Percentiles rank a stretch among this genome's conserved stretches.
Evolutionary conservation across 2,797 vertebrate genomes (phyloP).

Genomic region (Notamacropus eugenii): DNA sequence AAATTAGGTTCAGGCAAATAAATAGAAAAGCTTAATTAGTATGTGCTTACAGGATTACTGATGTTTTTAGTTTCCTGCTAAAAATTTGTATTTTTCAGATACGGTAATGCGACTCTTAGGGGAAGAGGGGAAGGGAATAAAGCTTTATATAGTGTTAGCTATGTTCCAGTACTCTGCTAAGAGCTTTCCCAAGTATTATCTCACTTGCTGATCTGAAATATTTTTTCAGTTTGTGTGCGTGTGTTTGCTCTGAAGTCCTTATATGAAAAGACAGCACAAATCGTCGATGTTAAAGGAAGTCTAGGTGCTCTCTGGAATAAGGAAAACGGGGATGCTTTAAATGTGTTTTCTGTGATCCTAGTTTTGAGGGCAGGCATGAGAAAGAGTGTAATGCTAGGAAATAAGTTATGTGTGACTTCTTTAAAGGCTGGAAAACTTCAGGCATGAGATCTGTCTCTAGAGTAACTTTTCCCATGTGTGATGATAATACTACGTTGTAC

Average conservation of each 20-base stretch:
- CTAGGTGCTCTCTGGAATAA: neutral
- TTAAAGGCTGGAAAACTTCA: conserved; percentile 39
- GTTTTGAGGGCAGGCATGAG: conserved; percentile 27
- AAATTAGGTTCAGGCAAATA: neutral
- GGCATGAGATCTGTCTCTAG: neutral
- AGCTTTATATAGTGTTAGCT: neutral
- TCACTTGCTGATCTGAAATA: neutral
- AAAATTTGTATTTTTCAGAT: conserved; percentile 39
- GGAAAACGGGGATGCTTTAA: conserved; percentile 1
- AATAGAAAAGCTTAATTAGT: neutral
- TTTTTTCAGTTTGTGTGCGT: conserved; percentile 45
- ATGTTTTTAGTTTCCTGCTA: conserved; percentile 39
- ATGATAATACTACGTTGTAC: neutral
- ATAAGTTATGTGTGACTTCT: conserved; percentile 23
- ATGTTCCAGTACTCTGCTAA: neutral
- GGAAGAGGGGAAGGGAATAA: neutral
- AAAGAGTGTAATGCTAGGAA: conserved; percentile 14
- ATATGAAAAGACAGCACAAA: conserved; percentile 8
- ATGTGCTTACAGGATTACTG: neutral
- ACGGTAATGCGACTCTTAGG: neutral
- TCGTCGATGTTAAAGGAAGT: neutral
- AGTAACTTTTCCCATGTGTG: conserved; percentile 15
- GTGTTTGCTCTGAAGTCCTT: conserved; percentile 2
- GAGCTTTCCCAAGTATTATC: neutral
- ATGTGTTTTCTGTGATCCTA: conserved; percentile 33